Percentiles rank a stretch among this genome's conserved stretches.
Evolutionary conservation across 1,140 invertebrate genomes (phyloP).

Genomic region (Schlechtendalia chinensis): DNA sequence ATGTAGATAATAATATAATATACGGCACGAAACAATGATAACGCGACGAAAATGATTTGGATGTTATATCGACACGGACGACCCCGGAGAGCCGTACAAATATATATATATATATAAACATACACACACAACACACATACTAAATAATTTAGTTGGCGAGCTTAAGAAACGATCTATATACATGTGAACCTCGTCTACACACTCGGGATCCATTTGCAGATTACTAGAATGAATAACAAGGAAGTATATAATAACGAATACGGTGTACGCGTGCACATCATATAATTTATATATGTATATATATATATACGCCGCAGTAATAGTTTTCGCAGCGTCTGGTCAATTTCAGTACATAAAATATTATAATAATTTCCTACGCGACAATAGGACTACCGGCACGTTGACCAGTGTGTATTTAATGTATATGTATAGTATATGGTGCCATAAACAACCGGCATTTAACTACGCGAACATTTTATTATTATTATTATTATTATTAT

Average conservation of each 20-base stretch:
- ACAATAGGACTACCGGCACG: not conserved
- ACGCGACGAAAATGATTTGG: too few species aligned
- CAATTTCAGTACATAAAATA: conserved; percentile 6
- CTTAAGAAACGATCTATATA: conserved; percentile 16
- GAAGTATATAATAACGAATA: not conserved
- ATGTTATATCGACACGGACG: too few species aligned
- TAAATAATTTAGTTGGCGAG: conserved; percentile 35
- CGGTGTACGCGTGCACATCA: not conserved
- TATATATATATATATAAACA: too few species aligned
- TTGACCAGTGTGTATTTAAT: too few species aligned
- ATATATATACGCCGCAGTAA: not conserved
- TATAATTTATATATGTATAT: not conserved
- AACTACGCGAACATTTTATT: not conserved
- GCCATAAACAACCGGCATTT: not conserved
- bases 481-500: conserved; percentile 2
- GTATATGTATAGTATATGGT: not conserved
- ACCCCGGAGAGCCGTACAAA: too few species aligned
- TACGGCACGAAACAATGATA: too few species aligned
- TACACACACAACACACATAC: too few species aligned
- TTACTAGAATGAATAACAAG: conserved; percentile 26
- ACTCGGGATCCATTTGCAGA: conserved; percentile 30
- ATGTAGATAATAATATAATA: too few species aligned
- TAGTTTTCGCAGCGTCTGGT: conserved; percentile 17
- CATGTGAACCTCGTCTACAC: not conserved
- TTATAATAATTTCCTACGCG: not conserved